These are phyloP conservation scores for Sinosuthora webbiana DNA, from an alignment of 2,113 vertebrate genomes.

Conservation along the genomic window DNA sequence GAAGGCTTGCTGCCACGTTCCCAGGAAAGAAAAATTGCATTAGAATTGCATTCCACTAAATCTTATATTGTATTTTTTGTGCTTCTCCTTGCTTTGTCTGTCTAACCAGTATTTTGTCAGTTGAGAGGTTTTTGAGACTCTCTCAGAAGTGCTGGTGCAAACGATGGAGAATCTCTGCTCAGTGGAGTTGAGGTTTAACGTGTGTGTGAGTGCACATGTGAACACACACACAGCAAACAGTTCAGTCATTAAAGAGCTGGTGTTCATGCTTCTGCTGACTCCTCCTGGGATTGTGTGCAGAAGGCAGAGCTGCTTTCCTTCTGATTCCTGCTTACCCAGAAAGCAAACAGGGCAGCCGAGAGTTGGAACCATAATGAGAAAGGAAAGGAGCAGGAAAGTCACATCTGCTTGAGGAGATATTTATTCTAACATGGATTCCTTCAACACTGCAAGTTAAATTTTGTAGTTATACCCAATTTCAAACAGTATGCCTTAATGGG, in stretches of 20 bases:
- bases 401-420: background rate
- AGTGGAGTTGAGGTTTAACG: background rate
- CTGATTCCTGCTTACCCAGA: background rate
- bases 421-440: background rate
- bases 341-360: background rate
- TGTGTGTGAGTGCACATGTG: background rate
- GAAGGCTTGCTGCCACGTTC: background rate
- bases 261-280: background rate
- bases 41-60: background rate
- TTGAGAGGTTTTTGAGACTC: background rate
- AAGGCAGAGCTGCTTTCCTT: background rate
- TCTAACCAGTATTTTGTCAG: background rate
- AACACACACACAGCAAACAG: background rate
- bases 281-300: background rate
- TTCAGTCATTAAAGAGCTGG: background rate
- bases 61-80: background rate
- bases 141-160: background rate
- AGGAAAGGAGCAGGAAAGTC: background rate
- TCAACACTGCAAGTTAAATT: background rate
- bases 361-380: background rate
- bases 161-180: background rate
- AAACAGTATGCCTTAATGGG: background rate
- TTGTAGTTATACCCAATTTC: background rate
- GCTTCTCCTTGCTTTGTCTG: background rate
- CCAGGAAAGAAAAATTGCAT: background rate